A percentile compares a stretch with the other conserved stretches of the same genome.
Conservation (phyloP, 2,888 invertebrate genomes). For the Tenthredo distinguenda region DNA sequence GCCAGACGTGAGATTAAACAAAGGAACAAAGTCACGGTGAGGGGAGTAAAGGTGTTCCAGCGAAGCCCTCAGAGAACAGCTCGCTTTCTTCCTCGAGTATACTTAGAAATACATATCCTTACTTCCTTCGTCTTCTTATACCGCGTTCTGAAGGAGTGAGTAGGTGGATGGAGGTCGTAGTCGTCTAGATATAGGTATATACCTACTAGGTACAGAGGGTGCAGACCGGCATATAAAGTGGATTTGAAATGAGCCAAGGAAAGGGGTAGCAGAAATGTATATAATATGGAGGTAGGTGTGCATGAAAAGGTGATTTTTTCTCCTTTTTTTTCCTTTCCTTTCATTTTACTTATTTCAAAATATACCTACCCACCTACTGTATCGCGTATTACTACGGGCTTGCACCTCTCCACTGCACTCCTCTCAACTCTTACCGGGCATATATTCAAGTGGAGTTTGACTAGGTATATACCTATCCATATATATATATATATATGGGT, state of each 20-base stretch:
- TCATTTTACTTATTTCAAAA: constrained; percentile 19
- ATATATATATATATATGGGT: background rate
- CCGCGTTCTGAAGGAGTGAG: constrained; percentile 20
- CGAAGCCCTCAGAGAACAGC: background rate
- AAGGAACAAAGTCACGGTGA: constrained; percentile 61
- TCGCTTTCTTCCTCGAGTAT: constrained; percentile 24
- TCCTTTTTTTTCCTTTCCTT: background rate
- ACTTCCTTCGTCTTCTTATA: constrained; percentile 11
- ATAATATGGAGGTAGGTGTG: constrained; percentile 1
- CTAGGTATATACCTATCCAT: background rate
- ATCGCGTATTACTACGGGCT: background rate
- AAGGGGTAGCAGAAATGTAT: constrained; percentile 20
- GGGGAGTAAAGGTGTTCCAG: constrained; percentile 1
- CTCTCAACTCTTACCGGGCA: background rate
- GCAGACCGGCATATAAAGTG: constrained; percentile 75
- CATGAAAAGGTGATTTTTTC: constrained; percentile 39
- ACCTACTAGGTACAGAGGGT: constrained; percentile 49
- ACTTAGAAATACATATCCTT: constrained; percentile 40
- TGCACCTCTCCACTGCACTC: background rate
- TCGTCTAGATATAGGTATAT: constrained; percentile 4
- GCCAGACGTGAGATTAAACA: constrained; percentile 68
- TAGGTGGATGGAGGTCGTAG: constrained; percentile 6
- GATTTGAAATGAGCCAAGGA: constrained; percentile 71
- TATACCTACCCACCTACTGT: background rate
- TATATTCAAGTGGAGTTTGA: constrained; percentile 4